Percentiles rank a stretch among this genome's conserved stretches.
Evolutionary conservation across 1,140 invertebrate genomes (phyloP).

Genomic region (Dendrolimus punctatus): DNA sequence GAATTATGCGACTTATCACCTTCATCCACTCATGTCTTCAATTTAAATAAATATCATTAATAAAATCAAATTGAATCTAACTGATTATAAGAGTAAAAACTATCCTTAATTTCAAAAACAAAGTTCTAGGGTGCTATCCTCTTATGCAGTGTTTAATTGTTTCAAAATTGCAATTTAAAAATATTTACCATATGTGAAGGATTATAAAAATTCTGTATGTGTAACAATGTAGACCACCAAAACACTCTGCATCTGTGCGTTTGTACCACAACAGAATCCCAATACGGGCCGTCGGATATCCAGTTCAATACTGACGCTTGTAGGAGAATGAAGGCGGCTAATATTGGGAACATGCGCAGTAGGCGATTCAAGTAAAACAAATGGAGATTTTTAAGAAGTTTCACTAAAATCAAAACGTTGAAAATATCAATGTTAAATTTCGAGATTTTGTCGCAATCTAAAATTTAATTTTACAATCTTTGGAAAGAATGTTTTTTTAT

Average conservation of each 20-base stretch:
- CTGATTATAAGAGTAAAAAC: too few species aligned
- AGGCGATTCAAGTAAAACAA: constrained; percentile 68
- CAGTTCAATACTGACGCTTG: constrained; percentile 70
- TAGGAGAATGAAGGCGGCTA: constrained; percentile 72
- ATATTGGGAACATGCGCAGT: constrained; percentile 72
- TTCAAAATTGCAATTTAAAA: neutral
- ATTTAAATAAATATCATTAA: too few species aligned
- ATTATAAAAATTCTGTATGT: constrained; percentile 33
- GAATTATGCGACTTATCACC: too few species aligned
- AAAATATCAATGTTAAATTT: neutral
- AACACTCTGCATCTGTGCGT: constrained; percentile 23
- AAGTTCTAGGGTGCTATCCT: too few species aligned
- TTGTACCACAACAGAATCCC: constrained; percentile 25
- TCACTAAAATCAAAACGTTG: constrained; percentile 25
- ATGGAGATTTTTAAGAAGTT: constrained; percentile 26
- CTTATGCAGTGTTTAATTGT: too few species aligned
- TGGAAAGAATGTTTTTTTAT: too few species aligned
- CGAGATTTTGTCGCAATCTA: too few species aligned
- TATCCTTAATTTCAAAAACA: too few species aligned
- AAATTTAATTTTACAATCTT: too few species aligned
- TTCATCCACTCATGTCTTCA: too few species aligned
- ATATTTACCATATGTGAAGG: constrained; percentile 16
- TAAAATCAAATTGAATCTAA: too few species aligned
- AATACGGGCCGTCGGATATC: constrained; percentile 73
- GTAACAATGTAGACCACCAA: constrained; percentile 37